Base-by-base conservation (phyloP, 2,113 vertebrate species). In the Neolamprologus sp. region DNA sequence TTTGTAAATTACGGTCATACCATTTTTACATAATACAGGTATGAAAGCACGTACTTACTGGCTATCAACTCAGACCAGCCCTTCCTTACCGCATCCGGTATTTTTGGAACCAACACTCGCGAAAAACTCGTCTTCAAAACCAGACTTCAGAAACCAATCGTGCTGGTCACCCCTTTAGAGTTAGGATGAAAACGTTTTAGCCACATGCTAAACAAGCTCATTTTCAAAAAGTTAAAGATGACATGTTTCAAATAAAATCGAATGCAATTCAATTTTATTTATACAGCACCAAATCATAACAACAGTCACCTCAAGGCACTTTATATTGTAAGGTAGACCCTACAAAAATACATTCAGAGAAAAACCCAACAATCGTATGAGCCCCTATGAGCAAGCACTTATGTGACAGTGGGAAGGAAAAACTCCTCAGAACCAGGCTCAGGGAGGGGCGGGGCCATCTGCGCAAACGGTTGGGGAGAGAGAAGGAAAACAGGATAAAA, bases 221-320 rank as follows among this genome's bases (percentile, higher is more conserved):
- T 47, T 73, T 73, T 73, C 40, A 73, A 45, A 73, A 73, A 73
- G 21, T 47, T 28, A 26, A 75, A 28, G 71, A 75, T 28, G 23
- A 75, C 23, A 47, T 28, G 23, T 47, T 75, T 49, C 40, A 28
- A 47, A 75, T 75, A 47, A 75, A 75, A 28, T 47, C 14, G 1
- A 45, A 63, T 63, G 58, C 28, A 63, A 63, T 63, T 63, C 16
- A 63, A 28, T 28, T 57, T 63, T 19, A 63, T 63, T 33, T 33
- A 63, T 63, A 63, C 28, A 33, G 28, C 58, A 7, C 58, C 58
- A 63, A 33, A 63, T 63, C 58, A 33, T 19, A 63, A 63, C 28
- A 19, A 63, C 58, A 33, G 28, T 33, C 58, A 19, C 58, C 28
- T 63, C 58, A 11, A 63, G 58, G 28, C 58, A 3, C 58, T 58